Evolutionary conservation across 1,140 invertebrate species (phyloP), one percentile per base, ranked within the genome.

Genomic region (Aphidius gifuensis): DNA sequence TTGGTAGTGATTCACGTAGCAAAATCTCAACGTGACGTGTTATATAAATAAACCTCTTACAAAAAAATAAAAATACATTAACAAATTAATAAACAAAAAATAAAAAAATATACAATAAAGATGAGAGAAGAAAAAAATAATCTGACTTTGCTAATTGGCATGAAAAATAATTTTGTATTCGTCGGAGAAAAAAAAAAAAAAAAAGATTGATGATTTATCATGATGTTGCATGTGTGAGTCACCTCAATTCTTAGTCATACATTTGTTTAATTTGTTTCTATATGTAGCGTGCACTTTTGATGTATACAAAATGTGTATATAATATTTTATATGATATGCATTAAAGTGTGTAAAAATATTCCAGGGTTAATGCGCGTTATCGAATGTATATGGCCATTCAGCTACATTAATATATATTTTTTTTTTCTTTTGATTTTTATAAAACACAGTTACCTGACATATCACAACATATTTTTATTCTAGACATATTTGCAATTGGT

Each of bases 151-250:
- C 7, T 50, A 21, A 9, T 60, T 44, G 9, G 39, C 9, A 32
- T 39, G 9, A 38, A 54, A n/a, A 23, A 16, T 6, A 58, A n/a
- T 39, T 21, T 48, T 38, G 5, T 9, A 9, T 5, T 32, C 55
- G 42, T 44, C 23, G 39, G 8, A 40, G 7, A 23, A 40, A 38
- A 32, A 60, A 43, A 43, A 43, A 43, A 44, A 3, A 57, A 57
- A 6, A 9, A 7, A 9, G 4, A 64, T 32, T 43, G 38, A 48
- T 68, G 67, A 68, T 68, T 68, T 66, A 68, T 60, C 61, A 44
- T 45, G 60, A 57, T 59, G 61, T 58, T 21, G 54, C 67, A 68
- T 56, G 64, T 64, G 60, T 60, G 58, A 59, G 21, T 51, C 45
- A 63, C 60, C 60, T 66, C 60, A 57, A 58, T 62, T 32, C 2